These are phyloP conservation scores for Eulithis testata DNA, from an alignment of 2,888 invertebrate genomes.

Conservation along the genomic window DNA sequence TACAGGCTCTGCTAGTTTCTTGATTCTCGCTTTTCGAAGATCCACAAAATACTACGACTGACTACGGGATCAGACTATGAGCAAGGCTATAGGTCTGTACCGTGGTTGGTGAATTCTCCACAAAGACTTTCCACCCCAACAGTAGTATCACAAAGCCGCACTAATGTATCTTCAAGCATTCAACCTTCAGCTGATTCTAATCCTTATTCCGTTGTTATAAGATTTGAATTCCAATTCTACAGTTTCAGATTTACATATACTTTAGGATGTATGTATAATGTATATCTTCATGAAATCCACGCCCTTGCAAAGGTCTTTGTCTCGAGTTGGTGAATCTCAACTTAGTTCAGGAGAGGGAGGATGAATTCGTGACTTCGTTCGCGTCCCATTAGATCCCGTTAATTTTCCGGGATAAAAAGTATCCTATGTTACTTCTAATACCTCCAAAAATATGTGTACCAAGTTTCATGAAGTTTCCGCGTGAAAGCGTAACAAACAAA, in stretches of 20 bases:
- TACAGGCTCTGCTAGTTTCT: too few species aligned
- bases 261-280: conserved; percentile 3
- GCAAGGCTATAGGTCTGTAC: too few species aligned
- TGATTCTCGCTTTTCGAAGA: too few species aligned
- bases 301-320: conserved; percentile 39
- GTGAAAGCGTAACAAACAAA: too few species aligned
- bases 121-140: not conserved
- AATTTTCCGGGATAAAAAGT: too few species aligned
- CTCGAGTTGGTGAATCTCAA: conserved; percentile 36
- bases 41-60: too few species aligned
- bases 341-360: conserved; percentile 26
- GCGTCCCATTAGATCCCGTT: too few species aligned
- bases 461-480: too few species aligned
- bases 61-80: too few species aligned
- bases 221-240: not conserved
- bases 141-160: not conserved
- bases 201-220: conserved; percentile 1
- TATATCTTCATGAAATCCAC: conserved; percentile 21
- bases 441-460: too few species aligned
- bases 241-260: not conserved
- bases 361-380: not conserved
- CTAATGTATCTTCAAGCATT: conserved; percentile 2
- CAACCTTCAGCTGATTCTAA: not conserved
- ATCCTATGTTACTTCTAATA: too few species aligned
- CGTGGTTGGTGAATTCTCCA: not conserved